These are phyloP conservation scores for Chionodraco myersi DNA, from an alignment of 2,113 vertebrate genomes.

Conservation along the genomic window DNA sequence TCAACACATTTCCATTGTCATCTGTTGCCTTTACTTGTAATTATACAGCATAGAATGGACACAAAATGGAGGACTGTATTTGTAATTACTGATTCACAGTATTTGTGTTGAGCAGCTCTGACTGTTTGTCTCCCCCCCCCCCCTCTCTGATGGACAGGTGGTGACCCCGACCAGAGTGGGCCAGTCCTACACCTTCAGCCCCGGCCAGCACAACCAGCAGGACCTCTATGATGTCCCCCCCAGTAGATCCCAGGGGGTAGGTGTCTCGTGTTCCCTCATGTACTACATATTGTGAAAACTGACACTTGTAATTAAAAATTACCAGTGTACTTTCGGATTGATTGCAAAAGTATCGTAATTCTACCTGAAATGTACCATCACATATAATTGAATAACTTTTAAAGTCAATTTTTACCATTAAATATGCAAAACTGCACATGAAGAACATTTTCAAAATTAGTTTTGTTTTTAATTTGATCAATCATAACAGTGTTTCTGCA, in stretches of 20 bases:
- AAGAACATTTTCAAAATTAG: too few species aligned
- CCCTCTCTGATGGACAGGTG: constrained; percentile 85
- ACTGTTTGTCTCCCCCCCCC: constrained; percentile 42
- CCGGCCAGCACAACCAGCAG: constrained; percentile 87
- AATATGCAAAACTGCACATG: too few species aligned
- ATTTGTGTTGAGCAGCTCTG: constrained; percentile 28
- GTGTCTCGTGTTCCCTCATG: constrained; percentile 68
- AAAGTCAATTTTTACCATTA: too few species aligned
- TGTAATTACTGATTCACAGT: not conserved
- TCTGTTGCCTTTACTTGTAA: not conserved
- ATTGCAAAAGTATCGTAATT: not conserved
- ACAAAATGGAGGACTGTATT: not conserved
- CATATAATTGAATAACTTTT: too few species aligned
- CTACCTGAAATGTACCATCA: too few species aligned
- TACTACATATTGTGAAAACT: not conserved
- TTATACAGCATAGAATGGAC: not conserved
- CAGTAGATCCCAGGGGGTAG: constrained; percentile 89
- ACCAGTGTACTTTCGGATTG: not conserved
- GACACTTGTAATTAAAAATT: not conserved
- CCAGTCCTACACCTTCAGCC: constrained; percentile 90
- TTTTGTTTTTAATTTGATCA: not conserved
- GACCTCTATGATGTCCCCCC: constrained; percentile 94
- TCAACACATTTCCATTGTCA: not conserved
- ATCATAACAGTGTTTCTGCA: not conserved
- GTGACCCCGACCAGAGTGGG: constrained; percentile 91